phyloP scores from a whole-genome alignment of 1,140 invertebrate species.

The Globodera ellingtonae region DNA sequence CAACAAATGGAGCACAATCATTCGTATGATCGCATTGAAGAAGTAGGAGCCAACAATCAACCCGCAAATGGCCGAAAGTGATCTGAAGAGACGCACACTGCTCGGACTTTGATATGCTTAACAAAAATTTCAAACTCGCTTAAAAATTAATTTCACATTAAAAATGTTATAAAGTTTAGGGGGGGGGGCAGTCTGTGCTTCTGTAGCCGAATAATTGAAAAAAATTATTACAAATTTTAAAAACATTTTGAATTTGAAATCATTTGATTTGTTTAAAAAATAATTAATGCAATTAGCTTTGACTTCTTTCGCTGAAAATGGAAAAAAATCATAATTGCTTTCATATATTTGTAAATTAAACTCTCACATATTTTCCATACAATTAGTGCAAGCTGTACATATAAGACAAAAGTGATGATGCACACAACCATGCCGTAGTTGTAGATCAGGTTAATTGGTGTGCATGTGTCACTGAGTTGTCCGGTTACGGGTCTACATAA shows the following conservation, averaged over 20 bases:
- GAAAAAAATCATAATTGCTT: background rate
- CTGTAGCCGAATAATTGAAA: no score
- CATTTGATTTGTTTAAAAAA: no score
- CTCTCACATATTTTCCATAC: constrained; percentile 3
- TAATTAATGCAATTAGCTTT: no score
- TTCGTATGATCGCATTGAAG: constrained; percentile 14
- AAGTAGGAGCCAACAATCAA: constrained; percentile 22
- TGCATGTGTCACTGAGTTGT: constrained; percentile 28
- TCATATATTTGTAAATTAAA: background rate
- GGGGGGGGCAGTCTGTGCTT: no score
- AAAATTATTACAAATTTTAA: no score
- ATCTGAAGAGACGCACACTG: constrained; percentile 21
- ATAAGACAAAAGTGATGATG: constrained; percentile 9
- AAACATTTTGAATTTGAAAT: no score
- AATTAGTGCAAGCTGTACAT: constrained; percentile 13
- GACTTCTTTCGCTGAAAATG: background rate
- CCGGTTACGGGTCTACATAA: constrained; percentile 19
- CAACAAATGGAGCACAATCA: constrained; percentile 6
- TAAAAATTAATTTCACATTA: no score
- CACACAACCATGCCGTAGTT: constrained; percentile 21
- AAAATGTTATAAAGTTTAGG: no score
- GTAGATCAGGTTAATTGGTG: constrained; percentile 25
- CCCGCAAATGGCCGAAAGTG: constrained; percentile 16
- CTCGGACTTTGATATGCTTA: no score
- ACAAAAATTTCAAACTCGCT: no score